phyloP scores from a whole-genome alignment of 2,888 invertebrate species.

The Drosophila rellima region DNA sequence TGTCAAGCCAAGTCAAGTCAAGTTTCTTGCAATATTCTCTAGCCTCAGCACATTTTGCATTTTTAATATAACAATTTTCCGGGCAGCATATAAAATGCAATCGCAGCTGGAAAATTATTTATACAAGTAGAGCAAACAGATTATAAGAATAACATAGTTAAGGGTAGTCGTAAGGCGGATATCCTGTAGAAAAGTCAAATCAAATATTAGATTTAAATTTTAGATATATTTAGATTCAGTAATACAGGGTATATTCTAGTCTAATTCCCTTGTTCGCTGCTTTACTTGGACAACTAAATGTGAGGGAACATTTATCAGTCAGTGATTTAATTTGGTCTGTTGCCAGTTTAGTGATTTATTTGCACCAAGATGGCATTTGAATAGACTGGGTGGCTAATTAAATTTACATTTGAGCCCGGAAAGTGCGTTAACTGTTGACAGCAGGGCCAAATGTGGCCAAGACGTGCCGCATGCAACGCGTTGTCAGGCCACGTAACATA shows the following conservation, averaged over 20 bases:
- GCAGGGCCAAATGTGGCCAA: constrained; percentile 34
- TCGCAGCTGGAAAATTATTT: constrained; percentile 36
- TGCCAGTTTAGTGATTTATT: constrained; percentile 57
- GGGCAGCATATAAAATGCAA: constrained; percentile 34
- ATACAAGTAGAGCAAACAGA: constrained; percentile 33
- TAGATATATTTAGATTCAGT: no score
- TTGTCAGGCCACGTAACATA: constrained; percentile 71
- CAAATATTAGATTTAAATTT: neutral
- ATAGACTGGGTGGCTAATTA: constrained; percentile 72
- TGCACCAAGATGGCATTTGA: constrained; percentile 61
- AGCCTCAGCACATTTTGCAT: constrained; percentile 54
- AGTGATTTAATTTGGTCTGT: constrained; percentile 35
- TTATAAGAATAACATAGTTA: constrained; percentile 4
- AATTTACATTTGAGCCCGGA: constrained; percentile 68
- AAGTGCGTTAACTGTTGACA: constrained; percentile 47
- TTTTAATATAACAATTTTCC: constrained; percentile 64
- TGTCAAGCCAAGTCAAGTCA: constrained; percentile 2
- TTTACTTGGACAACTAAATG: constrained; percentile 53
- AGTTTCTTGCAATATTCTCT: constrained; percentile 18
- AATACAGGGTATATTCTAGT: neutral
- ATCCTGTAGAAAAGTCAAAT: neutral
- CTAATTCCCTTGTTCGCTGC: constrained; percentile 5
- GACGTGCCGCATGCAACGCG: constrained; percentile 54
- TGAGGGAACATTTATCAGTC: constrained; percentile 27
- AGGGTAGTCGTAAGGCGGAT: neutral